Evolutionary conservation across 2,113 vertebrate genomes (phyloP).

Genomic region (Daubentonia madagascariensis): DNA sequence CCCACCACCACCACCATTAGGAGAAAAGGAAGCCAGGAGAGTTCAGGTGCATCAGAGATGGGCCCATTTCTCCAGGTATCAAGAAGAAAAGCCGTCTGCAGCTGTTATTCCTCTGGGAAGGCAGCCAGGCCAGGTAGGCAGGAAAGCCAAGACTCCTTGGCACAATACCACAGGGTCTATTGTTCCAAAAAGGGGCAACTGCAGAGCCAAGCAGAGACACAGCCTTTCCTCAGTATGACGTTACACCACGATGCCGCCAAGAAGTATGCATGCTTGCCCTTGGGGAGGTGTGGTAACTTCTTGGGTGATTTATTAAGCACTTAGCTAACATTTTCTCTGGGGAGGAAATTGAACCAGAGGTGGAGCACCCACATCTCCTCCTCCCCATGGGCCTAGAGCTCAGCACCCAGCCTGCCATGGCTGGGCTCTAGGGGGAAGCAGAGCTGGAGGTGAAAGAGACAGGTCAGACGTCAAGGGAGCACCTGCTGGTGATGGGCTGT

Average conservation of each 20-base stretch:
- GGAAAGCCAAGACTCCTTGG: neutral
- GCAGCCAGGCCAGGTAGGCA: neutral
- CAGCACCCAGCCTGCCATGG: neutral
- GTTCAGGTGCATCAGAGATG: neutral
- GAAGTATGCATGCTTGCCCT: neutral
- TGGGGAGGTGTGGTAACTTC: neutral
- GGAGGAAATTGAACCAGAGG: neutral
- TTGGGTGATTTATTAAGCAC: neutral
- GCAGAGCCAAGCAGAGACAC: neutral
- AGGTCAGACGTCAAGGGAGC: neutral
- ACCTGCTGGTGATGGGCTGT: too few species aligned
- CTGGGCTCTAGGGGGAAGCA: neutral
- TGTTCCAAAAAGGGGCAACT: too few species aligned
- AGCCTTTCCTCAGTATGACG: neutral
- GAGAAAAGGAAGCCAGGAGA: neutral
- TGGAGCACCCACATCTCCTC: neutral
- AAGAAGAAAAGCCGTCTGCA: neutral
- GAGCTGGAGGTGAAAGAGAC: neutral
- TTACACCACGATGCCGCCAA: neutral
- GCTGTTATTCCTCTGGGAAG: neutral
- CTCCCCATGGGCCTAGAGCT: neutral
- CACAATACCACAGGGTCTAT: rapidly evolving
- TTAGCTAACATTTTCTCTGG: neutral
- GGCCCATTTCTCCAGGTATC: neutral
- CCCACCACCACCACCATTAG: rapidly evolving